These are phyloP conservation scores for Microcebus murinus DNA, from an alignment of 2,113 vertebrate species.

Conservation along the genomic window DNA sequence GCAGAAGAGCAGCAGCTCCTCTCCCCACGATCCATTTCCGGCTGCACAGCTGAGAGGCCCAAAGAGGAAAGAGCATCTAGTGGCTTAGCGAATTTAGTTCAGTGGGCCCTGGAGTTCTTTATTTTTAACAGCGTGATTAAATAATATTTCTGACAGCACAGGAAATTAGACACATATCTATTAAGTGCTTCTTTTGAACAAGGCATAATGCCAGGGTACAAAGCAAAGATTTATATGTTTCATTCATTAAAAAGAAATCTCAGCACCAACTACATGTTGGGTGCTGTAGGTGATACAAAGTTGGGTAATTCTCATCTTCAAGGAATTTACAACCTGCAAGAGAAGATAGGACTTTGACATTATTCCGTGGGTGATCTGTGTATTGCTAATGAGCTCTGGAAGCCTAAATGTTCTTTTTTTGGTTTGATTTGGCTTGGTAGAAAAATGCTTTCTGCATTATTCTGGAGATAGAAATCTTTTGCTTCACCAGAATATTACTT, in stretches of 20 bases:
- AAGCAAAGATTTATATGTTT: background rate
- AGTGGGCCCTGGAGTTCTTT: conserved; percentile 3
- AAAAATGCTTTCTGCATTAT: background rate
- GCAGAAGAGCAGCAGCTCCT: background rate
- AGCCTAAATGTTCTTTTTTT: background rate
- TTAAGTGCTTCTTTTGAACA: conserved; percentile 25
- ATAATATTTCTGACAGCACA: conserved; percentile 49
- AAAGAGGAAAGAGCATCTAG: conserved; percentile 52
- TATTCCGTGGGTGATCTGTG: background rate
- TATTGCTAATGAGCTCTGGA: background rate
- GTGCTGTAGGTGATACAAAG: background rate
- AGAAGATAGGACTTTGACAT: background rate
- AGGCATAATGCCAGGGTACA: background rate
- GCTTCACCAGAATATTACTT: background rate
- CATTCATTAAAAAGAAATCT: conserved; percentile 20
- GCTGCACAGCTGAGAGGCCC: conserved; percentile 70
- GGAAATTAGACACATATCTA: conserved; percentile 30
- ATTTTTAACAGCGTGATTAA: conserved; percentile 60
- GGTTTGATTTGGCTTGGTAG: background rate
- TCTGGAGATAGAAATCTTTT: background rate
- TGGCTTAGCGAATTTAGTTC: conserved; percentile 43
- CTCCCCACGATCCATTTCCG: conserved; percentile 1
- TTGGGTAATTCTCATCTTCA: background rate
- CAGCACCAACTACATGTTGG: background rate
- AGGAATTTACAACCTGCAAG: background rate